Conservation (phyloP, 2,888 invertebrate species). For the Stramonita haemastoma region DNA sequence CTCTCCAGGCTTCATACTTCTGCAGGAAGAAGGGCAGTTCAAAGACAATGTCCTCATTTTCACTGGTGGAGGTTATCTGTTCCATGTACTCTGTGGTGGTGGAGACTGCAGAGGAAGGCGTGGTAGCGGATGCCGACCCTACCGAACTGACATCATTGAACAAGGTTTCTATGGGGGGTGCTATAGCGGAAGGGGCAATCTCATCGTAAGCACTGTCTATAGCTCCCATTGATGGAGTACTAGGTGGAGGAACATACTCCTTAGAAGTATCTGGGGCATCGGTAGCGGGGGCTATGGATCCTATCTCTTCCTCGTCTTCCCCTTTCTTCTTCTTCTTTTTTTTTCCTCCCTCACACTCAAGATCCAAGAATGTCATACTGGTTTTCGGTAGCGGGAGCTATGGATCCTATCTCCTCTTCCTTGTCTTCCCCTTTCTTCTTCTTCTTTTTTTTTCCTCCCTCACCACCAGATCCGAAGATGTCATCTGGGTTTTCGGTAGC, state of each 20-base stretch:
- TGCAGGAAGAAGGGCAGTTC: neutral
- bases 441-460: neutral
- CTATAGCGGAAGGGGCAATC: no score
- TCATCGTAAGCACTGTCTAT: no score
- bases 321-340: constrained; percentile 16
- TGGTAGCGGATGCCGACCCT: neutral
- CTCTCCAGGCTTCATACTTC: neutral
- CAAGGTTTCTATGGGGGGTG: neutral
- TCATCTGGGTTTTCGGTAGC: no score
- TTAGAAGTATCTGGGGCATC: no score
- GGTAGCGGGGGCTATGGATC: no score
- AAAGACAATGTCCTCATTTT: constrained; percentile 23
- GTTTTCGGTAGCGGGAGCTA: no score
- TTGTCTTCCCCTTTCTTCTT: neutral
- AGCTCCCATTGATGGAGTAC: no score
- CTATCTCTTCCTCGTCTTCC: no score
- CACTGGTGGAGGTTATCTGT: constrained; percentile 17
- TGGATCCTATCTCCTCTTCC: neutral
- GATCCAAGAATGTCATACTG: no score
- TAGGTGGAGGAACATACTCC: no score
- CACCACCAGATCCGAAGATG: neutral
- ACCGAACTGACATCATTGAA: neutral
- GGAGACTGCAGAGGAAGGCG: neutral
- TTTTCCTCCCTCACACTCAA: neutral
- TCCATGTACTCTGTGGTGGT: neutral